Base-by-base conservation (phyloP, 2,113 vertebrate species). In the Meriones unguiculatus region DNA sequence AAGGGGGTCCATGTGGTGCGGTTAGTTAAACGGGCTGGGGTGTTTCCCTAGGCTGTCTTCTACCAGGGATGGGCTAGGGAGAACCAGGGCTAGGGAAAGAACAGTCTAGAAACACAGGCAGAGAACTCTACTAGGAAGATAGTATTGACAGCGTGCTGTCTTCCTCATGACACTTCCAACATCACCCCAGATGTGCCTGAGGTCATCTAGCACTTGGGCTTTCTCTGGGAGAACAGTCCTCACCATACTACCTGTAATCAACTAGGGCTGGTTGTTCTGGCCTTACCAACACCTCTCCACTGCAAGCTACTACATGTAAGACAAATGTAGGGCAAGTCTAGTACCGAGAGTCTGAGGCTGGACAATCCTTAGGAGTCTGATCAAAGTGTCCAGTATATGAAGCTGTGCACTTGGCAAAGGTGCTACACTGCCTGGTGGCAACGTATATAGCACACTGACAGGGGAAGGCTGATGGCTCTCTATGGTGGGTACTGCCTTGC, bases 271-370 rank as follows among this genome's bases (percentile, higher is more conserved):
- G 30, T n/a, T n/a, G 35, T 7, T 7, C 41, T 13, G 8, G 41
- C 86, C 59, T 22, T 2, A 24, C n/a, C 7, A 2, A 5, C 14
- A 57, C 57, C 82, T 69, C n/a, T 38, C 52, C 1, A 54, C 50
- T 0, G 11, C 46, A 46, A 46, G 46, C 59, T 14, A 2, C 30
- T 4, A 38, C 0, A 0, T 0, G 0, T 7, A 57, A 54, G 57
- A 1, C 2, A 2, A 70, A 90, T 25, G 62, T 62, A 54, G 69
- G 57, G 1, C 3, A 1, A 69, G 91, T 30, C 62, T 69, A 30
- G 32, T 32, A 64, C 5, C 41, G 50, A 22, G 84, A 7, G 46
- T 69, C 22, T 8, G 50, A 54, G 41, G 57, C 50, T 3, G 2
- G 69, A 9, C 20, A 1, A 5, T 11, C n/a, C 54, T n/a, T 7